These are phyloP conservation scores for Bombus waltoni DNA, from an alignment of 1,140 invertebrate species.

Conservation along the genomic window DNA sequence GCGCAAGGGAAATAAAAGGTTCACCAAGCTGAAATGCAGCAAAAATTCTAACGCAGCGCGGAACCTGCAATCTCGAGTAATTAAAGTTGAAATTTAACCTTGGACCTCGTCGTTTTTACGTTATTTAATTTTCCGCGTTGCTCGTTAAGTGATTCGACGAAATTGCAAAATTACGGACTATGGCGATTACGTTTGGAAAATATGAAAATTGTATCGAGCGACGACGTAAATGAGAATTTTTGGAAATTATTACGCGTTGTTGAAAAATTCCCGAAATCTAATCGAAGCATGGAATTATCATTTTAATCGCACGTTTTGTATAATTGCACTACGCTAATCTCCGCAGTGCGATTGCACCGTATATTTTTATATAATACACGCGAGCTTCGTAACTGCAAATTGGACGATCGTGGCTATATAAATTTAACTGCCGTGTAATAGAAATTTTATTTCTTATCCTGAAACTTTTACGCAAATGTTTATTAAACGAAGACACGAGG, in stretches of 20 bases:
- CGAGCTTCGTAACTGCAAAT: neutral
- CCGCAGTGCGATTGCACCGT: neutral
- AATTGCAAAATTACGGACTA: neutral
- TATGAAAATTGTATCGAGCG: neutral
- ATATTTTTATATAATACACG: neutral
- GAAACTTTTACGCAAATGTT: neutral
- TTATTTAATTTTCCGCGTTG: slow-evolving; percentile 29
- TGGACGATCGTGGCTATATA: neutral
- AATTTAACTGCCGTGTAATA: neutral
- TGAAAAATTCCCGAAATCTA: neutral
- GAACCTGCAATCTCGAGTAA: slow-evolving; percentile 42
- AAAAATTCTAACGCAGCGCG: slow-evolving; percentile 22
- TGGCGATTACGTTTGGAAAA: neutral
- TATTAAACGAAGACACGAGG: neutral
- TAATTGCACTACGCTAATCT: slow-evolving; percentile 1
- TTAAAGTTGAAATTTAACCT: slow-evolving; percentile 46
- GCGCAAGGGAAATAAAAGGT: slow-evolving; percentile 8
- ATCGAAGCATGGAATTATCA: neutral
- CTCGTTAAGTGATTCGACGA: slow-evolving; percentile 14
- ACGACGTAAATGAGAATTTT: neutral
- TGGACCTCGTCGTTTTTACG: slow-evolving; percentile 7
- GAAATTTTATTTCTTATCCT: neutral
- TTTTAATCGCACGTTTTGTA: slow-evolving; percentile 1
- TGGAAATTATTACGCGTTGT: neutral
- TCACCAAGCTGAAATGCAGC: neutral